These are phyloP conservation scores for Venusia cambrica DNA, from an alignment of 2,888 invertebrate genomes.

Conservation along the genomic window DNA sequence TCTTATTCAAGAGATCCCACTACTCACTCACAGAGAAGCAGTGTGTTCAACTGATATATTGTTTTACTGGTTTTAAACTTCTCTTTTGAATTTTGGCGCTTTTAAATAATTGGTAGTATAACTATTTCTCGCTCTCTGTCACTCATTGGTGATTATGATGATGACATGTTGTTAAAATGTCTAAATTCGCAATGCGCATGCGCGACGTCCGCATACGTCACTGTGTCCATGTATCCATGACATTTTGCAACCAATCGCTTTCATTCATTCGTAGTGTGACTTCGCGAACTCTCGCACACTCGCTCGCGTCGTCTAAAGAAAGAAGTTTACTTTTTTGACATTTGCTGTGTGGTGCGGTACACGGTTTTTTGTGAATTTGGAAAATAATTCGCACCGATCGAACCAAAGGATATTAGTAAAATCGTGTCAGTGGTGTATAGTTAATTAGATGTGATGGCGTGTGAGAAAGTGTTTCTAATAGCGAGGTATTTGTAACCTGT, in stretches of 20 bases:
- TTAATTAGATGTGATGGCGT: conserved; percentile 18
- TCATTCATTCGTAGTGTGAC: conserved; percentile 54
- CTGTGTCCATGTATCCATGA: conserved; percentile 55
- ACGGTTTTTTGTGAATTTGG: no score
- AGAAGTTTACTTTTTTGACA: conserved; percentile 23
- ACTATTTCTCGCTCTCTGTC: conserved; percentile 34
- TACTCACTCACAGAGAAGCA: no score
- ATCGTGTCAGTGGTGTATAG: conserved; percentile 13
- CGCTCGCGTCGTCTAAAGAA: conserved; percentile 1
- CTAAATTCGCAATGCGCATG: conserved; percentile 58
- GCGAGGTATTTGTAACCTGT: conserved; percentile 63
- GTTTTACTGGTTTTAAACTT: no score
- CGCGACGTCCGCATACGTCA: conserved; percentile 60
- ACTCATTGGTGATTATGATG: conserved; percentile 38
- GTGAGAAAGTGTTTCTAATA: conserved; percentile 45
- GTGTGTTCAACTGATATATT: no score
- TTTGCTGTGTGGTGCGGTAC: no score
- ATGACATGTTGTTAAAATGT: no score
- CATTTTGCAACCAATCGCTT: conserved; percentile 51
- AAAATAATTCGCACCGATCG: no score
- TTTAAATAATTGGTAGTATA: neutral
- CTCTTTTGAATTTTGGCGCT: conserved; percentile 11
- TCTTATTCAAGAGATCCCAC: no score
- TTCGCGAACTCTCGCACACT: conserved; percentile 47
- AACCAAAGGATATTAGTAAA: conserved; percentile 12